Base-by-base conservation (phyloP, 2,888 invertebrate genomes). In the Pseudococcus jackbeardsleyi region DNA sequence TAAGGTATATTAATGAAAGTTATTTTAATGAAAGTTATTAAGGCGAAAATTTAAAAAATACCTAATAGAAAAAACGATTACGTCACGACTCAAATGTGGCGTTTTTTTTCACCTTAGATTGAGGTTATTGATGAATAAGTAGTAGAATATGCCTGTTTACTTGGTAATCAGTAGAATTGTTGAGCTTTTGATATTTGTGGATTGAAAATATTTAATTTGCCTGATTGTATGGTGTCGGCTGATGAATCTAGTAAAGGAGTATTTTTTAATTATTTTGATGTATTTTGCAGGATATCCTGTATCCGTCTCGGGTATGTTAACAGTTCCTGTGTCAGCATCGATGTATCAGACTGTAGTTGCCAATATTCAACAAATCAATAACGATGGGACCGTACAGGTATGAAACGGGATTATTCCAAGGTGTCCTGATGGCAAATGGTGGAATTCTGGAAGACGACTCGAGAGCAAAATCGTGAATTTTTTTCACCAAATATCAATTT, bases 281-380 rank as follows among this genome's bases (percentile, higher is more conserved):
- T 19, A 39, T 48, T 84, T 77, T 50, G 12, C 50, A 86, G 86
- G 86, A 33, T 95, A 95, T 93, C 96, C 96, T 86, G 95, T 96
- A 90, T 95, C 96, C 90, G 97, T 97, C 91, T 96, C 97, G 91
- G 98, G 98, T 89, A 97, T 98, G 93, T 97, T 98, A 91, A 97
- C 98, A 88, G 96, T 98, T 90, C 98, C 98, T 88, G 97, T 98
- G 89, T 96, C 97, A 77, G 96, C 96, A 89, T 96, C 97, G 89
- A 97, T 98, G 96, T 98, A 98, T 93, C 98, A 98, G 93, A 96
- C 97, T 89, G 97, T 98, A 94, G 96, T 98, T 91, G 96, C 97
- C 88, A 96, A 96, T 92, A 96, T 97, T 92, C 96, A 96, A 92
- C 94, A 94, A 91, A 93, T 96, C 90, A 94, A 94, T 90, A 94